Conservation (phyloP, 30 jellyfish, hydroid and myxozoan species). For the Phacellophora camtschatica region DNA sequence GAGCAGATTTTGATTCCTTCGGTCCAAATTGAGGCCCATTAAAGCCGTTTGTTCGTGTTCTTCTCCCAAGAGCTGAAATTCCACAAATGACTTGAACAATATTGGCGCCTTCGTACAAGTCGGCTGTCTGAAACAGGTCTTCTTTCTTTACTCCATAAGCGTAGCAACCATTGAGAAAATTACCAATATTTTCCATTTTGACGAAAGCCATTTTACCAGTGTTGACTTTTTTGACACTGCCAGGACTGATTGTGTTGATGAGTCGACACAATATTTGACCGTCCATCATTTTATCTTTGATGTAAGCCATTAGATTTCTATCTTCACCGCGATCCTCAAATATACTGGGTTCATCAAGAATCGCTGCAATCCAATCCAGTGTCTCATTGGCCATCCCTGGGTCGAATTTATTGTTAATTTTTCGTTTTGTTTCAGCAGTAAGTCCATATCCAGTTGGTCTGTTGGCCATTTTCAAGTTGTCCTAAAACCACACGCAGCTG, state of each 20-base stretch:
- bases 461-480: slow-evolving; percentile 62
- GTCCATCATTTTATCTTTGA: slow-evolving; percentile 64
- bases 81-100: slow-evolving; percentile 92
- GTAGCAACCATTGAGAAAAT: slow-evolving; percentile 79
- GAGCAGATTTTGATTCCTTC: slow-evolving; percentile 89
- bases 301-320: slow-evolving; percentile 27
- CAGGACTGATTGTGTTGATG: slow-evolving; percentile 71
- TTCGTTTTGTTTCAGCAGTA: slow-evolving; percentile 90
- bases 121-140: slow-evolving; percentile 99
- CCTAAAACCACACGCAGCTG: not conserved
- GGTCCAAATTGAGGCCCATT: slow-evolving; percentile 96
- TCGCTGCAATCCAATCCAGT: slow-evolving; percentile 87
- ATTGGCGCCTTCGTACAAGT: slow-evolving; percentile 88
- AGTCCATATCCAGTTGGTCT: slow-evolving; percentile 96
- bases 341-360: slow-evolving; percentile 26
- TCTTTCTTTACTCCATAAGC: slow-evolving; percentile 74
- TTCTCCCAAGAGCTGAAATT: slow-evolving; percentile 89
- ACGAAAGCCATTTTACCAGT: slow-evolving; percentile 75
- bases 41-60: slow-evolving; percentile 61
- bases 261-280: slow-evolving; percentile 79
- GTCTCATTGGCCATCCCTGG: slow-evolving; percentile 72
- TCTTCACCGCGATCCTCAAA: slow-evolving; percentile 23
- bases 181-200: slow-evolving; percentile 96
- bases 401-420: slow-evolving; percentile 78
- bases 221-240: slow-evolving; percentile 81